Evolutionary conservation across 2,797 vertebrate genomes (phyloP).

Genomic region (Xerus rutilus): DNA sequence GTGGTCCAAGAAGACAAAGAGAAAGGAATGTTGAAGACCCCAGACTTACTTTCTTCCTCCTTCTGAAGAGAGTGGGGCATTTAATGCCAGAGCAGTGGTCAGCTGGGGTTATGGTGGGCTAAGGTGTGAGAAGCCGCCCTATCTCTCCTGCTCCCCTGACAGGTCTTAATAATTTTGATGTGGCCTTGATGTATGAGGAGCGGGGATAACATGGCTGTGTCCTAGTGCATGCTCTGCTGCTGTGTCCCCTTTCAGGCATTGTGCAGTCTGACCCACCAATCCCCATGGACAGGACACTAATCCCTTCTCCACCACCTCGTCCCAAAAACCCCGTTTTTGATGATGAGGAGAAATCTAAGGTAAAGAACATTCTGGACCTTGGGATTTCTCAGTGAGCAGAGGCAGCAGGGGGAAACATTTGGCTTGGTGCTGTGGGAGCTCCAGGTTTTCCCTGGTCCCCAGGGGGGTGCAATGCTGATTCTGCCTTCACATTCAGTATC

Average conservation of each 20-base stretch:
- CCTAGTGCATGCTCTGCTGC: not conserved
- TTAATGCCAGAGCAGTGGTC: not conserved
- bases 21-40: not conserved
- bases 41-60: not conserved
- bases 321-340: slow-evolving; percentile 97
- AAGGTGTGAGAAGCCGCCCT: not conserved
- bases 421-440: not conserved
- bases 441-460: not conserved
- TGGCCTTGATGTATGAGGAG: not conserved
- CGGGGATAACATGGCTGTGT: not conserved
- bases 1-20: not conserved
- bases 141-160: not conserved
- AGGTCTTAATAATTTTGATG: not conserved
- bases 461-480: not conserved
- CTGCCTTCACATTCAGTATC: not conserved
- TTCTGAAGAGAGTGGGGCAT: not conserved
- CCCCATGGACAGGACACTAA: slow-evolving; percentile 92
- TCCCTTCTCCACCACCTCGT: slow-evolving; percentile 92
- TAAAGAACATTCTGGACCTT: slow-evolving; percentile 73
- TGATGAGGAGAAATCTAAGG: slow-evolving; percentile 96
- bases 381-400: not conserved
- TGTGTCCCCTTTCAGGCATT: slow-evolving; percentile 90
- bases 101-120: not conserved
- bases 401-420: not conserved
- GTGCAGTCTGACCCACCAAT: slow-evolving; percentile 93